These are phyloP conservation scores for Dolichomitus sp. DNA, from an alignment of 2,888 invertebrate species.

Conservation along the genomic window DNA sequence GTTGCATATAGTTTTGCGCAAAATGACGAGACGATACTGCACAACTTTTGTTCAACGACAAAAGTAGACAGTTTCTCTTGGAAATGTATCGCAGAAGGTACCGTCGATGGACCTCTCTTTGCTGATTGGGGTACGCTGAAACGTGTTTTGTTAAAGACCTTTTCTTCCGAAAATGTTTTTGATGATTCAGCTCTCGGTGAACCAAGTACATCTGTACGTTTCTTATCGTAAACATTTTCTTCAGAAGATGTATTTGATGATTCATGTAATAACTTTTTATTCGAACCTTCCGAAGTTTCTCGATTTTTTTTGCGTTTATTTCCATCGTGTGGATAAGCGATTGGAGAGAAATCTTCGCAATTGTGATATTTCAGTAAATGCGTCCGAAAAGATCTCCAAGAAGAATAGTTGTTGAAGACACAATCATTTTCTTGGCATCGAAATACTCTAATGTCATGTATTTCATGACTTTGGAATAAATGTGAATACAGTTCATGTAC, in stretches of 20 bases:
- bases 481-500: background rate
- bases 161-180: background rate
- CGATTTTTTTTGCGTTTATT: background rate
- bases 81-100: background rate
- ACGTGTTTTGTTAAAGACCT: background rate
- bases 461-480: background rate
- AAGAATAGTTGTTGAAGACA: background rate
- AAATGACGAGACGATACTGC: slow-evolving; percentile 14
- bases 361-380: background rate
- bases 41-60: background rate
- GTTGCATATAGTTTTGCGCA: slow-evolving; percentile 36
- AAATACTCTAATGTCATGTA: background rate
- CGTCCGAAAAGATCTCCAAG: background rate
- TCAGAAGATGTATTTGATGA: background rate
- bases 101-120: background rate
- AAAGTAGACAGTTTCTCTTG: background rate
- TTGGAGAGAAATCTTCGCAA: slow-evolving; percentile 2
- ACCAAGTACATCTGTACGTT: too few relatives aligned
- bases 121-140: background rate
- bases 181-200: background rate
- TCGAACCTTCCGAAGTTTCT: background rate
- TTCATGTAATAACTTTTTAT: background rate
- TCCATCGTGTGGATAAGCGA: background rate
- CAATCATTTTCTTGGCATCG: slow-evolving; percentile 14
- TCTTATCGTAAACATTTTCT: too few relatives aligned